Conservation (phyloP, 2,797 vertebrate species). For the Anas bahamensis region DNA sequence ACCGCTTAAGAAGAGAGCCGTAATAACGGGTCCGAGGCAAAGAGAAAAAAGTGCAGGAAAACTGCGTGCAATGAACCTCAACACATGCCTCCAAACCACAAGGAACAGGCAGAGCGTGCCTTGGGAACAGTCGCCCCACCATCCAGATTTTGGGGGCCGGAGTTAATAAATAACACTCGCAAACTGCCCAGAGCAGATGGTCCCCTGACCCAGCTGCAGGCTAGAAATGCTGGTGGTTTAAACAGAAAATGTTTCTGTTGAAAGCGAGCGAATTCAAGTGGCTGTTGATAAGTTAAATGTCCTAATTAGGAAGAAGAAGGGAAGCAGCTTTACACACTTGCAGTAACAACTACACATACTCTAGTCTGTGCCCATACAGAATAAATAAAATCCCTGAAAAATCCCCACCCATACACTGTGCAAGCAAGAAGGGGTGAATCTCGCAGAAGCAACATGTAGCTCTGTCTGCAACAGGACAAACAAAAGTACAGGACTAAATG, state of each 20-base stretch:
- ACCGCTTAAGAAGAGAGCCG: constrained; percentile 16
- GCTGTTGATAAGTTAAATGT: background rate
- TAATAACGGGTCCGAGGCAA: background rate
- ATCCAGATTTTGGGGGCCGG: background rate
- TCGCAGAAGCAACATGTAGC: background rate
- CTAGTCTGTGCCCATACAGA: rapidly evolving
- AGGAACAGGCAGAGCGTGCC: background rate
- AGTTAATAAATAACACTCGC: constrained; percentile 6
- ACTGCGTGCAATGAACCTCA: background rate
- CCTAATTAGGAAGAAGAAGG: background rate
- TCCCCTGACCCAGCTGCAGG: background rate
- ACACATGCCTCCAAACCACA: background rate
- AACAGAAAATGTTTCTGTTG: background rate
- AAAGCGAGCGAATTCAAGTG: background rate
- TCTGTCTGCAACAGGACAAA: background rate
- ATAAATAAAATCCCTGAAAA: background rate
- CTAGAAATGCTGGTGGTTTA: background rate
- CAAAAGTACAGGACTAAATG: background rate
- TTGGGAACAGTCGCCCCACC: background rate
- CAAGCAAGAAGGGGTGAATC: background rate
- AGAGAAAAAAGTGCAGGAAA: constrained; percentile 16
- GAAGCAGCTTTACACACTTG: background rate
- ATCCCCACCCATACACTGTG: rapidly evolving
- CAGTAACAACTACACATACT: background rate
- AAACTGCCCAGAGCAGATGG: constrained; percentile 7